These are phyloP conservation scores for Eptesicus fuscus DNA, from an alignment of 2,113 vertebrate genomes.

Conservation along the genomic window DNA sequence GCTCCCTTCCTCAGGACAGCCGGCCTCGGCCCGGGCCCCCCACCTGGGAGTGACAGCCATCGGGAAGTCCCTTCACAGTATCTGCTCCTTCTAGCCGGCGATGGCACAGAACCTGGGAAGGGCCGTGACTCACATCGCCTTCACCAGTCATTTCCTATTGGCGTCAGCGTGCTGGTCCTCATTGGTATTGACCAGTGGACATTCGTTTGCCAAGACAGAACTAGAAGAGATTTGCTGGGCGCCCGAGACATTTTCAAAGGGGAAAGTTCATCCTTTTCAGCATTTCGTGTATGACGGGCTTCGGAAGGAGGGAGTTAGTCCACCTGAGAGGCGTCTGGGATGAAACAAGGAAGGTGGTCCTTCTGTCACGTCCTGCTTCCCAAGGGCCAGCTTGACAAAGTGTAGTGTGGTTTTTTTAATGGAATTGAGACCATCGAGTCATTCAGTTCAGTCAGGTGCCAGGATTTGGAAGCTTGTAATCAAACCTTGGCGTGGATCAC, in stretches of 20 bases:
- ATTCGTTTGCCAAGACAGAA: constrained; percentile 68
- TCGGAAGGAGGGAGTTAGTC: constrained; percentile 1
- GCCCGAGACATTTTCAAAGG: constrained; percentile 66
- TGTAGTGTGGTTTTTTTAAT: background rate
- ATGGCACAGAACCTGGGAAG: constrained; percentile 40
- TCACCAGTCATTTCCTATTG: constrained; percentile 55
- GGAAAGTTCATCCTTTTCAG: constrained; percentile 16
- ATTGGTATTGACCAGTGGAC: constrained; percentile 69
- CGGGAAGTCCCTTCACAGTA: constrained; percentile 54
- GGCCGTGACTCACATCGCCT: constrained; percentile 53
- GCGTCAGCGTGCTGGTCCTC: constrained; percentile 40
- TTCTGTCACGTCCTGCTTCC: background rate
- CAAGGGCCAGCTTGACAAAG: background rate
- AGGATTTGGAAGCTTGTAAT: background rate
- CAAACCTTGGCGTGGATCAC: background rate
- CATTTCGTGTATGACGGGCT: background rate
- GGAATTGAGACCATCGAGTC: background rate
- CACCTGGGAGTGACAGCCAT: constrained; percentile 69
- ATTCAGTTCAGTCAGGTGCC: background rate
- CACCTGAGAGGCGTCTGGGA: background rate
- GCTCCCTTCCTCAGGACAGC: constrained; percentile 31
- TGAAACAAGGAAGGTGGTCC: background rate
- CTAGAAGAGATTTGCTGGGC: constrained; percentile 48
- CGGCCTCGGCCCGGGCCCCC: background rate
- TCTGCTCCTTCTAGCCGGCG: constrained; percentile 46